Conservation (phyloP, 2,888 invertebrate species). For the Andrena hattorfiana region DNA sequence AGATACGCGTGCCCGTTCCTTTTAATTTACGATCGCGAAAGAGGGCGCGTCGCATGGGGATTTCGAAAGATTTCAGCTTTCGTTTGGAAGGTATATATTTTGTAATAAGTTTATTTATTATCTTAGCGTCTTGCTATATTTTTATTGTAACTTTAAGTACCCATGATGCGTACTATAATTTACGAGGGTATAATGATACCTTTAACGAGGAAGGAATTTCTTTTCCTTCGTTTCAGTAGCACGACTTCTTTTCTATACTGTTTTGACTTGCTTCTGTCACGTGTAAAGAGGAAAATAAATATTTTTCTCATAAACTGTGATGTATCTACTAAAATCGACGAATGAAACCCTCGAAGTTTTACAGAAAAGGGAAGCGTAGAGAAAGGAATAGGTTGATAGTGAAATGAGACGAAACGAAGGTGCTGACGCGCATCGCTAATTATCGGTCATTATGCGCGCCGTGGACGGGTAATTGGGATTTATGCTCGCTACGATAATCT, state of each 20-base stretch:
- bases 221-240: not conserved
- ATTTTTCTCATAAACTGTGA: too few species aligned
- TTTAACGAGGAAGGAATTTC: not conserved
- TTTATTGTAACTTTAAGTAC: not conserved
- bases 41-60: not conserved
- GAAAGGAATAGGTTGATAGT: not conserved
- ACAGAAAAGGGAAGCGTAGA: not conserved
- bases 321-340: not conserved
- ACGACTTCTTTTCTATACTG: too few species aligned
- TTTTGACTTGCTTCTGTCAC: too few species aligned
- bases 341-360: not conserved
- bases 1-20: not conserved
- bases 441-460: conserved; percentile 79
- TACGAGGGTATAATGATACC: not conserved
- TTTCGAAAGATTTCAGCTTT: not conserved
- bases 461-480: conserved; percentile 80
- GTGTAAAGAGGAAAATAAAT: too few species aligned
- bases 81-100: not conserved
- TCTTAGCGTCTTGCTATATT: not conserved
- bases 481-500: conserved; percentile 79
- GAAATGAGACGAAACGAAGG: conserved; percentile 46
- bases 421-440: conserved; percentile 74
- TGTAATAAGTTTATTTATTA: not conserved
- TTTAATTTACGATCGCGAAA: not conserved
- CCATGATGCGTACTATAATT: not conserved